Conservation (phyloP, 2,113 vertebrate genomes). For the Laticauda laticaudata region DNA sequence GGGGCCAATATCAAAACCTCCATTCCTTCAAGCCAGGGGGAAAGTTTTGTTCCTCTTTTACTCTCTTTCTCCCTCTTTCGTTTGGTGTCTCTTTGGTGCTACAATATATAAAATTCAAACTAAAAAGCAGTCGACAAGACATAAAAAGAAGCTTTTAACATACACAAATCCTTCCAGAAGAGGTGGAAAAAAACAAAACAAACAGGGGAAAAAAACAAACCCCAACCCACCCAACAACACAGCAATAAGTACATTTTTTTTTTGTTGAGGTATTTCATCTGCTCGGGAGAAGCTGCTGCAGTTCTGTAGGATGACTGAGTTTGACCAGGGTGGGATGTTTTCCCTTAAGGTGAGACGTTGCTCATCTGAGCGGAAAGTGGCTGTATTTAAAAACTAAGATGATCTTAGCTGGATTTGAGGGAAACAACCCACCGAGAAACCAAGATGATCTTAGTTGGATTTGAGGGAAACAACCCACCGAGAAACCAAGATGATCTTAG, state of each 20-base stretch:
- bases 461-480: no score
- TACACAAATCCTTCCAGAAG: constrained; percentile 75
- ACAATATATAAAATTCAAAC: constrained; percentile 58
- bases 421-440: no score
- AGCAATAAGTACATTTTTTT: constrained; percentile 68
- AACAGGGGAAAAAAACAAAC: not conserved
- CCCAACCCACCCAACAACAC: constrained; percentile 39
- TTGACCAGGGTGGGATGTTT: constrained; percentile 35
- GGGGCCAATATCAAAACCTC: constrained; percentile 29
- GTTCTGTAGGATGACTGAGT: constrained; percentile 47
- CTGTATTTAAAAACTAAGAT: not conserved
- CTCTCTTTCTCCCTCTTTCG: not conserved
- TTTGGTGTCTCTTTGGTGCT: constrained; percentile 72
- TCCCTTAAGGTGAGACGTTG: not conserved
- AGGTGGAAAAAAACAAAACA: constrained; percentile 35
- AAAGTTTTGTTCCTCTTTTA: not conserved
- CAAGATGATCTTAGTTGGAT: no score
- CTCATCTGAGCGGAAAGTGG: not conserved
- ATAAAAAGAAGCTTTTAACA: constrained; percentile 73
- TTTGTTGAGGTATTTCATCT: constrained; percentile 78
- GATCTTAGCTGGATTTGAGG: not conserved
- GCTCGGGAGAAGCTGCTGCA: constrained; percentile 62
- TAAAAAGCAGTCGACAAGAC: constrained; percentile 68
- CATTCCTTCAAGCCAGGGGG: constrained; percentile 41
- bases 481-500: no score